Percentiles rank a stretch among this genome's conserved stretches.
Evolutionary conservation across 2,113 vertebrate genomes (phyloP).

Genomic region (Ia io): DNA sequence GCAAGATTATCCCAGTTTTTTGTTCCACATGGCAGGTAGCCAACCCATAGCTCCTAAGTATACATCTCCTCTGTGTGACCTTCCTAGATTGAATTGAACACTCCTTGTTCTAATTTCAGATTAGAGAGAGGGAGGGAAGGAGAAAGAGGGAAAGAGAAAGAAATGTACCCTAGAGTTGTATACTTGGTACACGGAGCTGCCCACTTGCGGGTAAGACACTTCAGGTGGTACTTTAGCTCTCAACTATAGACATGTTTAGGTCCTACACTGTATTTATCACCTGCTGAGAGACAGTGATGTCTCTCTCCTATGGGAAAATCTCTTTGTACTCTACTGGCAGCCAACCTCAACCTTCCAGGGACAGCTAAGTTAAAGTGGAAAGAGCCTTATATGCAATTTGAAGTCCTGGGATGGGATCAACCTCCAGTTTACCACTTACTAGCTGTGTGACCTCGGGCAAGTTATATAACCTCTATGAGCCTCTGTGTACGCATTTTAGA

Average conservation of each 20-base stretch:
- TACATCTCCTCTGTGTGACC: neutral
- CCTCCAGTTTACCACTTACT: neutral
- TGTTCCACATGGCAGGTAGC: neutral
- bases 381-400: neutral
- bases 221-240: neutral
- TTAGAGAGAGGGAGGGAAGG: neutral
- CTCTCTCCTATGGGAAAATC: neutral
- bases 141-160: neutral
- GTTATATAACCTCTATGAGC: conserved; percentile 14
- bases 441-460: neutral
- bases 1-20: neutral
- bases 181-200: neutral
- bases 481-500: conserved; percentile 31
- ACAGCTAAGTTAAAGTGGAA: neutral
- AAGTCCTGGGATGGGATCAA: neutral
- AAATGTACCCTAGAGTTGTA: neutral
- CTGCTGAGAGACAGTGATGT: neutral
- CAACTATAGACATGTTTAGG: neutral
- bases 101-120: conserved; percentile 12
- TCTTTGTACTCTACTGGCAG: neutral
- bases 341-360: neutral
- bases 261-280: neutral
- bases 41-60: neutral
- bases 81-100: neutral
- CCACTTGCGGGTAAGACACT: neutral